These are phyloP conservation scores for Neomonachus schauinslandi DNA, from an alignment of 2,113 vertebrate species.

Conservation along the genomic window DNA sequence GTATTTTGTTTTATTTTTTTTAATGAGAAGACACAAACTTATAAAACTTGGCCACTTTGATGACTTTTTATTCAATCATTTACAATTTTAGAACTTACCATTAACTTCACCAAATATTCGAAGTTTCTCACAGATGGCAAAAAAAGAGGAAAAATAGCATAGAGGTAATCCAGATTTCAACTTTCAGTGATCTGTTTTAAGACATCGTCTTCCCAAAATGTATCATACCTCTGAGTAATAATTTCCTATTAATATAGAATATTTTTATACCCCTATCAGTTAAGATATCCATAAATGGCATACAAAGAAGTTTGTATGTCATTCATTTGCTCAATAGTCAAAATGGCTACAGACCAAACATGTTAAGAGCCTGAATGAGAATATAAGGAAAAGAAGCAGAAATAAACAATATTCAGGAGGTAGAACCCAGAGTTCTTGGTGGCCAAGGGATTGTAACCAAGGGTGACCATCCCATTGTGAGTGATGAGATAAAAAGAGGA, in stretches of 20 bases:
- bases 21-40: background rate
- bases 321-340: background rate
- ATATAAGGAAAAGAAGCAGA: background rate
- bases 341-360: background rate
- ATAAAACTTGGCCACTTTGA: background rate
- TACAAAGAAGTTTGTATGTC: background rate
- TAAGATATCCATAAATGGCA: background rate
- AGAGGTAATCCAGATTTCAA: slow-evolving; percentile 10
- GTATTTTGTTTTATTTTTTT: background rate
- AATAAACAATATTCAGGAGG: background rate
- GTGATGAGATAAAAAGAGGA: background rate
- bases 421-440: background rate
- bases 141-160: background rate
- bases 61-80: background rate
- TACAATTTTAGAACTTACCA: background rate
- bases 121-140: background rate
- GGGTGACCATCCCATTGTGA: background rate
- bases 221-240: background rate
- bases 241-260: background rate
- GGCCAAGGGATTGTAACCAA: background rate
- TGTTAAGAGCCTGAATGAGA: background rate
- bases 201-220: background rate
- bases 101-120: background rate
- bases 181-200: background rate
- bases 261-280: background rate